Percentiles rank a stretch among this genome's conserved stretches.
phyloP scores from a whole-genome alignment of 64 coral and sea anemone species.

The Stylophora pistillata region DNA sequence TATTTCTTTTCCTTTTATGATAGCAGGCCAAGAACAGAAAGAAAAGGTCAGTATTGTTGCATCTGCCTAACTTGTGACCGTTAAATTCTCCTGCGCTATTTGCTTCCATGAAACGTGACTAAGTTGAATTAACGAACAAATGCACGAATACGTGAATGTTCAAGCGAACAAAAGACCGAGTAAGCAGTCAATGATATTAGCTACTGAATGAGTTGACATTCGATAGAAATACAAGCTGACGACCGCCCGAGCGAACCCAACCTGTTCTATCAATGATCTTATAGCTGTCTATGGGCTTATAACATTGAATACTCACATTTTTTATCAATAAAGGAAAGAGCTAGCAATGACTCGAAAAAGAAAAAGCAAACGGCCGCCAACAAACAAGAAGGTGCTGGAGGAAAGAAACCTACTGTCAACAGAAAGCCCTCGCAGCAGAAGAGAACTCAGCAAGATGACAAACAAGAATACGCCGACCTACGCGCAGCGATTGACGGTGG shows the following conservation, averaged over 20 bases:
- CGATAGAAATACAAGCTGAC: background rate
- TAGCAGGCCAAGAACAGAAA: slow-evolving; percentile 3
- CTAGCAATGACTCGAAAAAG: background rate
- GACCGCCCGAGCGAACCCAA: background rate
- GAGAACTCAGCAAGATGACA: slow-evolving; percentile 13
- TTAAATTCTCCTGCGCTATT: too few relatives aligned
- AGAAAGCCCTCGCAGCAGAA: background rate
- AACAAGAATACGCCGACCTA: slow-evolving; percentile 15
- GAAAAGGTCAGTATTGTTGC: slow-evolving; percentile 12
- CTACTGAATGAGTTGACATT: background rate
- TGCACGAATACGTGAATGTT: background rate
- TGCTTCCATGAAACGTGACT: background rate
- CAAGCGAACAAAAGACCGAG: background rate
- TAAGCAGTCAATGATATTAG: background rate
- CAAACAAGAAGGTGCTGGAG: background rate
- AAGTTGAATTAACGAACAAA: background rate
- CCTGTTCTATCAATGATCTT: too few relatives aligned
- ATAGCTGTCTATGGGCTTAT: background rate
- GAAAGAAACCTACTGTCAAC: slow-evolving; percentile 9
- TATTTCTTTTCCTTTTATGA: background rate
- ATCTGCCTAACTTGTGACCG: background rate
- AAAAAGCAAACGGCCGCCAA: background rate
- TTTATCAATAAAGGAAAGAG: slow-evolving; percentile 14
- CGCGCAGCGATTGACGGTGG: slow-evolving; percentile 26
- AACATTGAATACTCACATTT: background rate